A percentile compares a stretch with the other conserved stretches of the same genome.
Evolutionary conservation across 2,797 vertebrate species (phyloP).

Genomic region (Sparus aurata): DNA sequence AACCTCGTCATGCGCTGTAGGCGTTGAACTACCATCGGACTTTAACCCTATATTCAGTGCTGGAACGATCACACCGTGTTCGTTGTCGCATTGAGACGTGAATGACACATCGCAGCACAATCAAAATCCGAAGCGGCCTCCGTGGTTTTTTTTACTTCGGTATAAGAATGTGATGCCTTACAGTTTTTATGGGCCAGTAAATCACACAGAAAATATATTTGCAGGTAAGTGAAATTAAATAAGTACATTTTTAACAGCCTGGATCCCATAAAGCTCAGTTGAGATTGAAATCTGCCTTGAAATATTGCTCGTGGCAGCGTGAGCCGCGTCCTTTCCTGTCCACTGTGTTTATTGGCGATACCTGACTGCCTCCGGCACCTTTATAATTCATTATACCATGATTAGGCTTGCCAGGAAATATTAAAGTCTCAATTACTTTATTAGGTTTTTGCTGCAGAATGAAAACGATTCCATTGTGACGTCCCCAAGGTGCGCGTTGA

Average conservation of each 20-base stretch:
- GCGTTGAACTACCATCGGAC: background rate
- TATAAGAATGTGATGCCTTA: background rate
- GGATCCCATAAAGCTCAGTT: slow-evolving; percentile 45
- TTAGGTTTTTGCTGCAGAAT: slow-evolving; percentile 43
- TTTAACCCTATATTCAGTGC: background rate
- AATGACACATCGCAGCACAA: background rate
- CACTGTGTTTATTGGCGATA: slow-evolving; percentile 65
- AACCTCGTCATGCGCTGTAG: slow-evolving; percentile 1
- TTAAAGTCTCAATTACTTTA: slow-evolving; percentile 59
- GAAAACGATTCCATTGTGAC: slow-evolving; percentile 27
- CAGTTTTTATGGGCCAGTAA: slow-evolving; percentile 40
- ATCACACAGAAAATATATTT: slow-evolving; percentile 34
- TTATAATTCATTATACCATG: slow-evolving; percentile 58
- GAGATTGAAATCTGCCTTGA: slow-evolving; percentile 54
- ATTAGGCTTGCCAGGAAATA: slow-evolving; percentile 68
- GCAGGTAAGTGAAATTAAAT: slow-evolving; percentile 48
- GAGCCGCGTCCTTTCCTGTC: slow-evolving; percentile 61
- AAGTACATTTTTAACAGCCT: slow-evolving; percentile 53
- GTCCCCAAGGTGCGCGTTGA: background rate
- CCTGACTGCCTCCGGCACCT: slow-evolving; percentile 52
- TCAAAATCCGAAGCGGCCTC: background rate
- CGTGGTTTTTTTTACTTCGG: slow-evolving; percentile 5
- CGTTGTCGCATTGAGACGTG: background rate
- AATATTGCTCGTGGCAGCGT: slow-evolving; percentile 39
- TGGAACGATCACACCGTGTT: background rate